Conservation (phyloP, 2,797 vertebrate species). For the Odontamblyopus lacepedii region DNA sequence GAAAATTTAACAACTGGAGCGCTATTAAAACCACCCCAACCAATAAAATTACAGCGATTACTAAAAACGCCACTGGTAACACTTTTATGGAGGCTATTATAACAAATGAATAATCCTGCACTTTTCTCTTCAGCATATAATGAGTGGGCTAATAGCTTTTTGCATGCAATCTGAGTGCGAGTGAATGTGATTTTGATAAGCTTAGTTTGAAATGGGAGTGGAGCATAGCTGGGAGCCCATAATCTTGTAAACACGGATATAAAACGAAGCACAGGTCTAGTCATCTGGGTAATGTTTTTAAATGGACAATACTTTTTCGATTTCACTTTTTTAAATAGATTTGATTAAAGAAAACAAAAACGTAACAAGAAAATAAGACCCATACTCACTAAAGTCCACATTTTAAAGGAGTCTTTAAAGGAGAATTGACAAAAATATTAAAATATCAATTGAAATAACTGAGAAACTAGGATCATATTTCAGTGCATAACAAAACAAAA, state of each 20-base stretch:
- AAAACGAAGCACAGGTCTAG: slow-evolving; percentile 8
- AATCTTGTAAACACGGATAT: slow-evolving; percentile 13
- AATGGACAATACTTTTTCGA: too few species aligned
- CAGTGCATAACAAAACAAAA: too few species aligned
- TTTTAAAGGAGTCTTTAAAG: too few species aligned
- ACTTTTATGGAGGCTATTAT: slow-evolving; percentile 37
- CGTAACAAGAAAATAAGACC: too few species aligned
- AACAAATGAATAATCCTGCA: slow-evolving; percentile 43
- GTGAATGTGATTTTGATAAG: slow-evolving; percentile 17
- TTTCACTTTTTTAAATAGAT: too few species aligned
- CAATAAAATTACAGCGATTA: slow-evolving; percentile 30
- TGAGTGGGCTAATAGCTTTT: slow-evolving; percentile 20
- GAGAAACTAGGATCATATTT: too few species aligned
- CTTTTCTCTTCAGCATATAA: slow-evolving; percentile 34
- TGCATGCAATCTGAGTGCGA: slow-evolving; percentile 3
- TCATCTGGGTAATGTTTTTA: too few species aligned
- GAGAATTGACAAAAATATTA: too few species aligned
- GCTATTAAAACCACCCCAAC: slow-evolving; percentile 34
- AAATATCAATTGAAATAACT: too few species aligned
- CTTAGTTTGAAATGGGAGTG: background rate
- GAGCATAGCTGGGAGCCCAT: slow-evolving; percentile 8
- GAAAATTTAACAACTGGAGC: slow-evolving; percentile 33
- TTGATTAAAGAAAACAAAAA: too few species aligned
- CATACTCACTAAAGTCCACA: too few species aligned
- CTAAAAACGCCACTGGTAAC: slow-evolving; percentile 45